A percentile compares a stretch with the other conserved stretches of the same genome.
These are phyloP conservation scores for Philaenus spumarius DNA, from an alignment of 1,140 invertebrate species.

Conservation along the genomic window DNA sequence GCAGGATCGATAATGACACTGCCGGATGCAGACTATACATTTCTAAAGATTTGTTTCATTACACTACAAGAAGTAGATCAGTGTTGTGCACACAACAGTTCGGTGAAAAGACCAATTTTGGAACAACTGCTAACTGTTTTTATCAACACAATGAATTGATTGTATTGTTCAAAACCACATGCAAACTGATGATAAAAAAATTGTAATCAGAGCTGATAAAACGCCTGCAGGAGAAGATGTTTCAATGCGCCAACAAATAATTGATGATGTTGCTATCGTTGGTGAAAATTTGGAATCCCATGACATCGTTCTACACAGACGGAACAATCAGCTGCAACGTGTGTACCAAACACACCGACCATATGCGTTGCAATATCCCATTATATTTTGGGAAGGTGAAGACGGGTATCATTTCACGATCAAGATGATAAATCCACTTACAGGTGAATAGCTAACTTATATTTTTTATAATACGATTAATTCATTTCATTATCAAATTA, in stretches of 20 bases:
- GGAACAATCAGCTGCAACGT: conserved; percentile 26
- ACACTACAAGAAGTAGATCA: too few relatives aligned
- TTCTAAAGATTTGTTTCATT: too few relatives aligned
- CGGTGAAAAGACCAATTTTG: too few relatives aligned
- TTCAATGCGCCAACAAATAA: conserved; percentile 41
- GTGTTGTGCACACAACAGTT: too few relatives aligned
- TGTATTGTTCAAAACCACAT: conserved; percentile 38
- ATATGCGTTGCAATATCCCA: conserved; percentile 41
- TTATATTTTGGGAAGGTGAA: conserved; percentile 42
- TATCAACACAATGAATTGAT: conserved; percentile 39
- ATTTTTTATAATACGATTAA: too few relatives aligned
- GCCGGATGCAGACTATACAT: too few relatives aligned
- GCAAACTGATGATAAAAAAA: conserved; percentile 37
- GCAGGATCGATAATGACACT: too few relatives aligned
- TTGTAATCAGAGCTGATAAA: conserved; percentile 38
- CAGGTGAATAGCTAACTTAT: not conserved
- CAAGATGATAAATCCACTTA: conserved; percentile 28
- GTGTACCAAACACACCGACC: conserved; percentile 35
- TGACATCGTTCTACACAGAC: conserved; percentile 40
- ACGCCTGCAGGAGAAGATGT: conserved; percentile 37
- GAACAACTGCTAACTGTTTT: conserved; percentile 35
- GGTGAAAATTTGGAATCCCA: conserved; percentile 36
- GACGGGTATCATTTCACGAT: conserved; percentile 38
- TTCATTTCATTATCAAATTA: too few relatives aligned
- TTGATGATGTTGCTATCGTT: conserved; percentile 40